Percentiles rank a stretch among this genome's conserved stretches.
Conservation (phyloP, 2,888 invertebrate genomes). For the Nematopogon swammerdamellus region DNA sequence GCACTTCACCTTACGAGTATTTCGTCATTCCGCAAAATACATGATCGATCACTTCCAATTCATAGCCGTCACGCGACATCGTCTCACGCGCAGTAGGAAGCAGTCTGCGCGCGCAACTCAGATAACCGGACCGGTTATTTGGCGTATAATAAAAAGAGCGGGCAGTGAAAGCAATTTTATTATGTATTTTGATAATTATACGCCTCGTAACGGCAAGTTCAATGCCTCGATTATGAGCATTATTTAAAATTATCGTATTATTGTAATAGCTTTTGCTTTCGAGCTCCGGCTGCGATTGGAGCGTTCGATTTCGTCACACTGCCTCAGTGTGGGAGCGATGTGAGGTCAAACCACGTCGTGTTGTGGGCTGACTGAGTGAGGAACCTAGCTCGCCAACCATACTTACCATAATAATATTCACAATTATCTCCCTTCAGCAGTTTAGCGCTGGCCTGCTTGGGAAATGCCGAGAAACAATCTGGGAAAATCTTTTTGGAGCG, state of each 20-base stretch:
- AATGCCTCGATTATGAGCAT: constrained; percentile 50
- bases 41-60: neutral
- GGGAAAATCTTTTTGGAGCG: too few relatives aligned
- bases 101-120: constrained; percentile 5
- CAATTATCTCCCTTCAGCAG: too few relatives aligned
- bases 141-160: neutral
- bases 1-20: too few relatives aligned
- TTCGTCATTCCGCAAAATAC: neutral
- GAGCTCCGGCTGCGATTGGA: neutral
- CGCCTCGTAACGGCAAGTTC: constrained; percentile 38
- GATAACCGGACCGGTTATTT: constrained; percentile 22
- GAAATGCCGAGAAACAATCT: too few relatives aligned
- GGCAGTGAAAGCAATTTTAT: constrained; percentile 50
- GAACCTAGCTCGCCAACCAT: too few relatives aligned
- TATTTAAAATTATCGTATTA: constrained; percentile 40
- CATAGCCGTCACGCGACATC: too few relatives aligned
- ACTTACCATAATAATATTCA: too few relatives aligned
- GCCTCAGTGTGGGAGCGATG: too few relatives aligned
- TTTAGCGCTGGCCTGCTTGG: too few relatives aligned
- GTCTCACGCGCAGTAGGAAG: neutral
- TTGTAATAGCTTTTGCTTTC: constrained; percentile 6
- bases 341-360: too few relatives aligned
- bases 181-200: constrained; percentile 30
- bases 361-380: too few relatives aligned
- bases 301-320: neutral